Base-by-base conservation (phyloP, 1,140 invertebrate genomes). In the Phymorhynchus buccinoides region DNA sequence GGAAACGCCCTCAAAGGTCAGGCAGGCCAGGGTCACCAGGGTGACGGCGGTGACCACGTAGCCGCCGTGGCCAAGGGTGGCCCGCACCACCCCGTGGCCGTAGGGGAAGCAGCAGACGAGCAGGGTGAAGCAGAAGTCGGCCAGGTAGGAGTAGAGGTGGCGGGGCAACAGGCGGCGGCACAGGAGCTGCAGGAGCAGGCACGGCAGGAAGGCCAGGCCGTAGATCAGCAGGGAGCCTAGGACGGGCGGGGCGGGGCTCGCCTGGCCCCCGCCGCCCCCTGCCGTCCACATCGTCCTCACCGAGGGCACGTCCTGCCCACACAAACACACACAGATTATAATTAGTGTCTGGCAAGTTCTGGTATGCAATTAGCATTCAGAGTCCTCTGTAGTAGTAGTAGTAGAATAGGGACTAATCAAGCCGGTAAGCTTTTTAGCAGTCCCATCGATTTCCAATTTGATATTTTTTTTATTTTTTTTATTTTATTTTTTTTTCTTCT, bases 91-190 rank as follows among this genome's bases (percentile, higher is more conserved):
- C 18, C 85, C 87, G 62, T 88, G 87, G 2, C 84, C 87, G 62
- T 88, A 84, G 1, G 86, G 86, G 66, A 86, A 88, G 2, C 88
- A 37, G 84, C 87, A 88, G 18, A 87, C 80, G 22, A 82, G 77
- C 44, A 87, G 7, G 2, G 85, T 85, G 77, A 86, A 86, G 79
- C 85, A 86, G 78, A 84, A 89, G 62, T 89, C 88, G 16, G 84
- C 78, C 18, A 68, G 84, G 75, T 84, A 86, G n/a, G 80, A 32
- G n/a, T 85, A 84, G 4, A 89, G 32, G 16, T n/a, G 37, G 3
- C 39, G 44, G 1, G 88, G 88, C 1, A 87, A 66, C 35, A 88
- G 6, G 9, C 79, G 39, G 9, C 41, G 52, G 12, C 85, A 84
- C 0, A 87, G 32, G 7, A 41, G 81, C 71, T 87, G 86, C 71